Conservation (phyloP, 2,113 vertebrate species). For the Otis tarda region DNA sequence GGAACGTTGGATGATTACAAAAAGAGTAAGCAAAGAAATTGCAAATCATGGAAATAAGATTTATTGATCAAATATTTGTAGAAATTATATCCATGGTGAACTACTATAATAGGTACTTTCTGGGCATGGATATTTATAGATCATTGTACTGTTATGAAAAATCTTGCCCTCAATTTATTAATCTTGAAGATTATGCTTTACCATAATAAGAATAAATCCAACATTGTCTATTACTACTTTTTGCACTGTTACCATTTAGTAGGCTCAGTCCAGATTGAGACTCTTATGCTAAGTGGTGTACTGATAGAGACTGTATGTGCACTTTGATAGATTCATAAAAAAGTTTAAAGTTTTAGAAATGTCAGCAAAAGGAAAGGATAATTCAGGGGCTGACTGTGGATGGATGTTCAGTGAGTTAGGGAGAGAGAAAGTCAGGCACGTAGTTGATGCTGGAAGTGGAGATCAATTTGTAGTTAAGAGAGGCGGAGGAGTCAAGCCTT, state of each 20-base stretch:
- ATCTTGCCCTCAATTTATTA: neutral
- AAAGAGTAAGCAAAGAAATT: neutral
- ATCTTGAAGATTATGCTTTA: neutral
- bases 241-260: neutral
- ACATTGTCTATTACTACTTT: neutral
- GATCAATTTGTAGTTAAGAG: neutral
- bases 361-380: neutral
- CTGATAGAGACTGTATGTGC: neutral
- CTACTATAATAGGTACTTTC: neutral
- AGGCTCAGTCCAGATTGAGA: neutral
- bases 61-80: neutral
- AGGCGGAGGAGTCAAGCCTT: neutral
- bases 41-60: neutral
- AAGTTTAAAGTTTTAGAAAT: neutral
- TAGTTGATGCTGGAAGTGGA: neutral
- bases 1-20: neutral
- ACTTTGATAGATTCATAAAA: neutral
- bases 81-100: neutral
- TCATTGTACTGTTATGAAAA: neutral
- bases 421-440: neutral
- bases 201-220: neutral
- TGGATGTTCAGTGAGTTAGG: neutral
- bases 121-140: neutral
- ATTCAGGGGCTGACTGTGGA: neutral
- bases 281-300: neutral